These are phyloP conservation scores for Flexamia atlantica DNA, from an alignment of 2,888 invertebrate genomes.

Conservation along the genomic window DNA sequence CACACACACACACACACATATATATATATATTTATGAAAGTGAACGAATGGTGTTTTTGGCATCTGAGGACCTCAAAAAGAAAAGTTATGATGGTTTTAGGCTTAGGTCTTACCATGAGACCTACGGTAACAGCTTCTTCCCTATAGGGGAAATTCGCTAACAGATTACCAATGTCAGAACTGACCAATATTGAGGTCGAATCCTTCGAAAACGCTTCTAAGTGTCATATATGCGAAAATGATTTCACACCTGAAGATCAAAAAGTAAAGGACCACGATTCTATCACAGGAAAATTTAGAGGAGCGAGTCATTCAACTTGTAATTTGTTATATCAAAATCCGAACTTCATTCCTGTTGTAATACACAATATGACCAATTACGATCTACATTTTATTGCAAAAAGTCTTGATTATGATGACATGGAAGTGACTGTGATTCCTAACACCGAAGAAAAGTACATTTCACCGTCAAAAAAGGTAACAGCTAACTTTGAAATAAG, in stretches of 20 bases:
- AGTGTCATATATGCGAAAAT: not conserved
- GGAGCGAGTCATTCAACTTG: not conserved
- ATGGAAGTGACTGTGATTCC: not conserved
- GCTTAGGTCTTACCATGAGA: too few relatives aligned
- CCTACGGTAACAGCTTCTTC: too few relatives aligned
- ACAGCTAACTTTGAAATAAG: not conserved
- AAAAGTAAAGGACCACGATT: not conserved
- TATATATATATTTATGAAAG: too few relatives aligned
- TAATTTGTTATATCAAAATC: not conserved
- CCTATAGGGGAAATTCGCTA: too few relatives aligned
- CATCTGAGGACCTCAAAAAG: too few relatives aligned
- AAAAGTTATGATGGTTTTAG: too few relatives aligned
- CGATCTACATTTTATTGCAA: not conserved
- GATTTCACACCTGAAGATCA: not conserved
- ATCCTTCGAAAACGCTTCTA: not conserved
- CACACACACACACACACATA: too few relatives aligned
- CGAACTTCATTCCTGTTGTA: not conserved
- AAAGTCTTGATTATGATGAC: not conserved
- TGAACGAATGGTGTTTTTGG: too few relatives aligned
- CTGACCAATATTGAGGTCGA: not conserved
- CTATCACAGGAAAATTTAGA: not conserved
- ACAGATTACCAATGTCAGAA: not conserved
- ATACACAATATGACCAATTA: slow-evolving; percentile 7
- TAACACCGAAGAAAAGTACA: not conserved
- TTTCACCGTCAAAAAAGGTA: not conserved